Evolutionary conservation across 2,888 invertebrate species (phyloP).

Genomic region (Pristionchus maxplancki): DNA sequence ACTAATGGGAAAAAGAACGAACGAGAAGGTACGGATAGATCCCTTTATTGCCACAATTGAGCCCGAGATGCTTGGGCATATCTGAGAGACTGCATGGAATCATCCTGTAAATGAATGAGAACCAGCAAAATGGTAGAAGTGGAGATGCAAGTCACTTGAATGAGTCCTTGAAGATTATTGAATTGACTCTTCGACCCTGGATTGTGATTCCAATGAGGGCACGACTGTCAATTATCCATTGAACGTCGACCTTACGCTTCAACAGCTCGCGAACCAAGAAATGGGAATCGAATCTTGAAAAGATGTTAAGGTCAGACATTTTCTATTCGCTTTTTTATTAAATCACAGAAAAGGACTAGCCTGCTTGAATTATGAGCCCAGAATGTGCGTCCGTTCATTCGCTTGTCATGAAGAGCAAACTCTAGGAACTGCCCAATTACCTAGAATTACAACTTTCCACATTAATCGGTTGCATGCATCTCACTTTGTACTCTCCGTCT

Average conservation of each 20-base stretch:
- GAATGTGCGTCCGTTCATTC: not conserved
- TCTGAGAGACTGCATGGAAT: not conserved
- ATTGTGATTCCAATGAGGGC: not conserved
- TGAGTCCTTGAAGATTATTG: not conserved
- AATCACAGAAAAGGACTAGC: not conserved
- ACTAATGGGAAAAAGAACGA: not conserved
- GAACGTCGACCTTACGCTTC: not conserved
- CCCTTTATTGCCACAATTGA: not conserved
- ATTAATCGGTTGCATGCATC: no score
- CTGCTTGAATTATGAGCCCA: not conserved
- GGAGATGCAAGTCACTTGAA: not conserved
- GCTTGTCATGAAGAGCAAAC: not conserved
- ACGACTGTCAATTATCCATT: not conserved
- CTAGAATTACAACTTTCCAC: no score
- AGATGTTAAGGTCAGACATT: no score
- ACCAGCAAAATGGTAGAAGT: no score
- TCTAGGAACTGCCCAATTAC: not conserved
- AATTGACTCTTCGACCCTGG: not conserved
- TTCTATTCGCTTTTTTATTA: not conserved
- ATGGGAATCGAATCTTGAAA: not conserved
- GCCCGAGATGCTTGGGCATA: not conserved
- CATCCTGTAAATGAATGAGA: not conserved
- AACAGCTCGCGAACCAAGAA: not conserved
- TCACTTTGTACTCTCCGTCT: no score
- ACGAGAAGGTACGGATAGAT: not conserved